Evolutionary conservation across 2,888 invertebrate species (phyloP), one percentile per base, ranked within the genome.

Genomic region (Orthonevra nobilis): DNA sequence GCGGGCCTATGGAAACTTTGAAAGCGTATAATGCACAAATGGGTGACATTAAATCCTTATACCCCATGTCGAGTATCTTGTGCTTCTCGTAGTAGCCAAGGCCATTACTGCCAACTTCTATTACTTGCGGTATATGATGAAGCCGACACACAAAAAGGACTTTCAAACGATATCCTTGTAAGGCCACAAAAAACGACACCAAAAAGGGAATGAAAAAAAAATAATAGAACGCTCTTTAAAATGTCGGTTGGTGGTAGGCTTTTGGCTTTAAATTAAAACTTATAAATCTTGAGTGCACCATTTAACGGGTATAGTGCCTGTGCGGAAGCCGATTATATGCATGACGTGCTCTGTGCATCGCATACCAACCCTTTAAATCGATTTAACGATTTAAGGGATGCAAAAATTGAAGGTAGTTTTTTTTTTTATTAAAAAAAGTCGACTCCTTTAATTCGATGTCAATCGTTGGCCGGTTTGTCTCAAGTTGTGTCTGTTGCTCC

Each of bases 61-160:
- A 23, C 28, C 14, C 36, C 50, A 19, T 14, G 14, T 48, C 20
- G 9, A 9, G 26, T 48, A 40, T 28, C 38, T 12, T 20, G 9
- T 26, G 34, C n/a, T n/a, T n/a, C n/a, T n/a, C n/a, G n/a, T 54
- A 26, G 40, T n/a, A 52, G 70, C 60, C 64, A 64, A 52, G 54
- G 48, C 70, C 48, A 66, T 77, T 77, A 77, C 77, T 79, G 72
- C 77, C 77, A 79, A 79, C 77, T 72, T 60, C 66, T 61, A 79
- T 79, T 79, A 79, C 72, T 79, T 79, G 72, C 38, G 77, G 64
- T 79, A 68, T 73, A 66, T 66, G 73, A 66, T 66, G 68, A 5
- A 54, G 32, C 26, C 60, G 46, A 38, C 26, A n/a, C n/a, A n/a
- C n/a, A 38, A 10, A 23, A 60, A 61, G 44, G 61, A 48, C 56